Evolutionary conservation across 2,797 vertebrate genomes (phyloP).

Genomic region (Novumbra hubbsi): DNA sequence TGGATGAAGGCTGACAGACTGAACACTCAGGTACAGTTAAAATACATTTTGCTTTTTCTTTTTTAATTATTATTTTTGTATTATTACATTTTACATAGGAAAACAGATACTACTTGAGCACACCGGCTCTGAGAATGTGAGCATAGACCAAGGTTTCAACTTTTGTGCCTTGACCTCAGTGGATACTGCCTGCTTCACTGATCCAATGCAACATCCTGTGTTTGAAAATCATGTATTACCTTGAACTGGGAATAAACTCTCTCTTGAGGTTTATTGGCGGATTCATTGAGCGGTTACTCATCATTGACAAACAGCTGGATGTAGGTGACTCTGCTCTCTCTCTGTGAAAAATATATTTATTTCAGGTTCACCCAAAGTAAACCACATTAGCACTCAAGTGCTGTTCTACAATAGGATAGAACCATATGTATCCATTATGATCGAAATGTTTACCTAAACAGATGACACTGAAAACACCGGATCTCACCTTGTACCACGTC

Average conservation of each 20-base stretch:
- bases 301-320: constrained; percentile 8
- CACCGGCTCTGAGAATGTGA: background rate
- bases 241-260: background rate
- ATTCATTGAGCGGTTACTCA: constrained; percentile 9
- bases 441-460: background rate
- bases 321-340: constrained; percentile 8
- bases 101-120: background rate
- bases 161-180: background rate
- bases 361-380: too few relatives aligned
- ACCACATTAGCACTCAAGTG: too few relatives aligned
- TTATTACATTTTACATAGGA: too few relatives aligned
- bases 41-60: too few relatives aligned
- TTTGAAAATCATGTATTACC: background rate
- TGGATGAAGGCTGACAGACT: too few relatives aligned
- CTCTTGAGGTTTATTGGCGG: background rate
- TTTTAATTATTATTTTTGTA: too few relatives aligned
- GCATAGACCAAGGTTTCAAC: background rate
- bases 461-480: background rate
- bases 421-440: background rate
- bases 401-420: too few relatives aligned
- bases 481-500: background rate
- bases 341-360: background rate
- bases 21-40: too few relatives aligned
- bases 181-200: background rate
- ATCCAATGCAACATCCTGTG: background rate